Conservation (phyloP, 2,888 invertebrate genomes). For the Germaria angustata region DNA sequence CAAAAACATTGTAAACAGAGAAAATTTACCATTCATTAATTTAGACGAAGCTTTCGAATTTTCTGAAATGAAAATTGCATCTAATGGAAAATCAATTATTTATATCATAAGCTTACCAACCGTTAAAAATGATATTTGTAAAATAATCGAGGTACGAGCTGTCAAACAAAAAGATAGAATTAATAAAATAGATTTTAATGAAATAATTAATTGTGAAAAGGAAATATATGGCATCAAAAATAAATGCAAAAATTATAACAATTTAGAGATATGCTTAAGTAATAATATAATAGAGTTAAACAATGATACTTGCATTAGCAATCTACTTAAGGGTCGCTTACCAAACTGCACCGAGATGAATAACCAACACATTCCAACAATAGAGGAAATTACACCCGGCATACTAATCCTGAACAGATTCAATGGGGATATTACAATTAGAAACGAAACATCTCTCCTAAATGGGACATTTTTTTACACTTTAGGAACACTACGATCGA, state of each 20-base stretch:
- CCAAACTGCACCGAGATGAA: conserved; percentile 52
- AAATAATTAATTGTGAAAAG: too few species aligned
- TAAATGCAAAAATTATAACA: not conserved
- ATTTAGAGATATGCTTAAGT: conserved; percentile 47
- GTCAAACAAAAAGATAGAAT: conserved; percentile 4
- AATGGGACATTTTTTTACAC: conserved; percentile 39
- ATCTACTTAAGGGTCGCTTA: conserved; percentile 52
- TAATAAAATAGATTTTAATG: too few species aligned
- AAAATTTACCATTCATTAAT: conserved; percentile 61
- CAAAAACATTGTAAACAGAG: conserved; percentile 54
- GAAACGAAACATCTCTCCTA: conserved; percentile 1
- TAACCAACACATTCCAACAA: conserved; percentile 46
- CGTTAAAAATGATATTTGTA: conserved; percentile 45
- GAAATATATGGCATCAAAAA: too few species aligned
- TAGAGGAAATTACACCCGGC: conserved; percentile 60
- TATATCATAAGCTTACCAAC: conserved; percentile 61
- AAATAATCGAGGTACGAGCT: conserved; percentile 54
- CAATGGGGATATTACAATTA: conserved; percentile 10
- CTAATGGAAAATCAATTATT: conserved; percentile 52
- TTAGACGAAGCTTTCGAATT: conserved; percentile 67
- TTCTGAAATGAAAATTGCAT: conserved; percentile 63
- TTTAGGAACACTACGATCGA: conserved; percentile 45
- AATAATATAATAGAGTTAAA: conserved; percentile 53
- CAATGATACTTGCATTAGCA: conserved; percentile 58
- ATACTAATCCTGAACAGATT: conserved; percentile 62